These are phyloP conservation scores for Aldabrachelys gigantea DNA, from an alignment of 2,113 vertebrate genomes.

Conservation along the genomic window DNA sequence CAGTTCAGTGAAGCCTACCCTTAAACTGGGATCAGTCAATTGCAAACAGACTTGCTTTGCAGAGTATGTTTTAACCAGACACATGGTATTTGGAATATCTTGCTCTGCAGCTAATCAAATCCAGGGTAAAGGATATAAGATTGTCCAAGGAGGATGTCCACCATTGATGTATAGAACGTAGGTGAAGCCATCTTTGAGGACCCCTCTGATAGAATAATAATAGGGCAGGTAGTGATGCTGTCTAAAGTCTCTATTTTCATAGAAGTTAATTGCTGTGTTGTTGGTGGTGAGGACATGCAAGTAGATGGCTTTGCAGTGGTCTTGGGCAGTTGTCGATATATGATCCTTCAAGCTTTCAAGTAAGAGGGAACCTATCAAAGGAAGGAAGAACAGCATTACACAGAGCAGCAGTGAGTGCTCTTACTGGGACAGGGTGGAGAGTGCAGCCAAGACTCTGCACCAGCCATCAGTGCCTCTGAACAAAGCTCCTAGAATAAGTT, in stretches of 20 bases:
- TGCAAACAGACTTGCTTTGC: background rate
- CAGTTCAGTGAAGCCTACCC: background rate
- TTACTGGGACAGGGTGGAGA: background rate
- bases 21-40: background rate
- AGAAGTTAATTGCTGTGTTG: constrained; percentile 96
- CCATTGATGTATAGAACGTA: constrained; percentile 98
- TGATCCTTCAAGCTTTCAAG: constrained; percentile 98
- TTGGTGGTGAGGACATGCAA: constrained; percentile 98
- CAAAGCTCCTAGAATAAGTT: background rate
- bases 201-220: constrained; percentile 98
- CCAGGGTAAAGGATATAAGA: constrained; percentile 94
- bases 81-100: too few species aligned
- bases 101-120: too few species aligned
- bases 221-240: constrained; percentile 99
- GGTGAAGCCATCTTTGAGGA: constrained; percentile 98
- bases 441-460: background rate
- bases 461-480: fast-evolving
- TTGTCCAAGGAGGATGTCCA: constrained; percentile 97
- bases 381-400: background rate
- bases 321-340: constrained; percentile 95
- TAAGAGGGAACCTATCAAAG: constrained; percentile 89
- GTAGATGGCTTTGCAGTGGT: constrained; percentile 99
- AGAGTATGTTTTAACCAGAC: background rate
- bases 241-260: constrained; percentile 97
- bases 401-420: background rate